Base-by-base conservation (phyloP, 2,113 vertebrate species). In the Anser cygnoides region DNA sequence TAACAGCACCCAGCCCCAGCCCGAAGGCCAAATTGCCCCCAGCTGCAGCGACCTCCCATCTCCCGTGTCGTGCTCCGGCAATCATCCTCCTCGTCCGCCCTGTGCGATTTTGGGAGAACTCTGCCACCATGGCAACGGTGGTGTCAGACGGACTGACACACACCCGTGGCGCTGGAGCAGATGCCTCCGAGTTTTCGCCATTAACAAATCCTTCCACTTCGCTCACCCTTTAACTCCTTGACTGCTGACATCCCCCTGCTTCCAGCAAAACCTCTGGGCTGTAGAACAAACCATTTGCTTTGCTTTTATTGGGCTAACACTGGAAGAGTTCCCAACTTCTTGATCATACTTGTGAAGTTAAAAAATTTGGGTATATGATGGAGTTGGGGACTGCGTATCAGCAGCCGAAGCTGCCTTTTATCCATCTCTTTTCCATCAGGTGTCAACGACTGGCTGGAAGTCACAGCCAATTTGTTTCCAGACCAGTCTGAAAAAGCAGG, bases 101-200 rank as follows among this genome's bases (percentile, higher is more conserved):
- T 33, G 65, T 68, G 66, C 79, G 41, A 68, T 84, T 89, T 89
- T 71, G 73, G 92, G 73, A 92, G 77, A 85, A 41, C 84, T 89
- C 84, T 73, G 93, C 89, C 93, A 89, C 93, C 86, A 90, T 87
- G 86, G 90, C 89, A 95, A 96, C 55, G 1, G 41, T 54, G 84
- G 75, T 91, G 85, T 86, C 87, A 93, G 91, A 61, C 87, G 81
- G 72, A 83, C 79, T 4, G 33, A 95, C 83, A 97, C 89, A 91
- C 88, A 77, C 85, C 85, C 79, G 6, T 63, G 73, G 65, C 0
- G 1, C 23, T 87, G 76, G 80, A 95, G 66, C 58, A 90, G 54
- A 84, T 8, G 21, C 52, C 74, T 89, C 49, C 3, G 75, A 92
- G 19, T 46, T 94, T 94, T 77, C 90, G 78, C 50, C 55, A 59